Percentiles rank a stretch among this genome's conserved stretches.
Conservation (phyloP, 2,888 invertebrate genomes). For the Lithosia quadra region DNA sequence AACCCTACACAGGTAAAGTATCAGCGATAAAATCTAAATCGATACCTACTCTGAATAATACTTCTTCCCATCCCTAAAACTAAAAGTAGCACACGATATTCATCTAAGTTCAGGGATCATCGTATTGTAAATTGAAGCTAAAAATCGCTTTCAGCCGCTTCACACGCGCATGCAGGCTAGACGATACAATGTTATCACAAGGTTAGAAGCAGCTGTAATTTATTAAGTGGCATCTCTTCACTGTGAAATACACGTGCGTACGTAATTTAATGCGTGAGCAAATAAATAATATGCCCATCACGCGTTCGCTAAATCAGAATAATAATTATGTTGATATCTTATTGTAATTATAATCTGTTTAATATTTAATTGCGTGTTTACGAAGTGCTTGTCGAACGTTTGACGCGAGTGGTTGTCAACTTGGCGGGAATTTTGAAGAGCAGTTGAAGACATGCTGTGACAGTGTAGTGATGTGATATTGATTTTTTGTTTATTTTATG, state of each 20-base stretch:
- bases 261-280: slow-evolving; percentile 22
- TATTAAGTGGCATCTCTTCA: slow-evolving; percentile 41
- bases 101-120: slow-evolving; percentile 61
- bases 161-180: slow-evolving; percentile 39
- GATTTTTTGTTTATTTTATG: slow-evolving; percentile 62
- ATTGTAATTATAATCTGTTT: slow-evolving; percentile 34
- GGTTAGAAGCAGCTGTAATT: slow-evolving; percentile 53
- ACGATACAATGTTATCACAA: slow-evolving; percentile 48
- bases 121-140: slow-evolving; percentile 44
- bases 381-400: slow-evolving; percentile 29
- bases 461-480: slow-evolving; percentile 77
- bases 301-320: slow-evolving; percentile 25
- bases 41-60: background rate
- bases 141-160: slow-evolving; percentile 56
- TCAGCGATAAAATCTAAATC: background rate
- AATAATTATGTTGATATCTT: slow-evolving; percentile 28
- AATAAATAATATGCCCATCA: slow-evolving; percentile 29
- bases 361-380: slow-evolving; percentile 32
- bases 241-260: slow-evolving; percentile 18
- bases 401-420: slow-evolving; percentile 62
- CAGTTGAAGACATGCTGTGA: slow-evolving; percentile 58
- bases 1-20: too few relatives aligned
- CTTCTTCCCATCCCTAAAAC: slow-evolving; percentile 20
- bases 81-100: slow-evolving; percentile 44
- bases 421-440: slow-evolving; percentile 75